Conservation (phyloP, 2,797 vertebrate genomes). For the Bufotes viridis region DNA sequence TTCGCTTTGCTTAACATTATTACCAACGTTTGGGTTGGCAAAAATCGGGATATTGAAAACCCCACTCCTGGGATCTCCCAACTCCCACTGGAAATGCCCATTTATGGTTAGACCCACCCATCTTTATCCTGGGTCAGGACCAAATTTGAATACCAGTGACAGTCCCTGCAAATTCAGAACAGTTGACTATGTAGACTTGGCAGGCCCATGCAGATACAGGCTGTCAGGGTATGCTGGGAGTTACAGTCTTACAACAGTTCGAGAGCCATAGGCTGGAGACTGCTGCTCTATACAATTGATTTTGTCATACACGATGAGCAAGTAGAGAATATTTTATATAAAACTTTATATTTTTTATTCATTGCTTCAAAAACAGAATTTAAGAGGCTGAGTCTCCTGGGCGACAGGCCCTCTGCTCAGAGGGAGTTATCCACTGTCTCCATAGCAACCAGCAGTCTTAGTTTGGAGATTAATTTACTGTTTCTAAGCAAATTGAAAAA, state of each 20-base stretch:
- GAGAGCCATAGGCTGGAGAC: not conserved
- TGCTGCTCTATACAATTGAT: not conserved
- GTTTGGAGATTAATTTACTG: slow-evolving; percentile 35
- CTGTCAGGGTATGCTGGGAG: not conserved
- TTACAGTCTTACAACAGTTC: not conserved
- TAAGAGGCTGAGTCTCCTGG: slow-evolving; percentile 25
- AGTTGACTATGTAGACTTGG: too few relatives aligned
- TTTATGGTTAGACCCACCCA: too few relatives aligned
- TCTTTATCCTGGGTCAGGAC: too few relatives aligned
- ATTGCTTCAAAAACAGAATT: slow-evolving; percentile 27
- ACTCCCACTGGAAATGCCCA: too few relatives aligned
- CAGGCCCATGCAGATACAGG: too few relatives aligned
- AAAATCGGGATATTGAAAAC: too few relatives aligned
- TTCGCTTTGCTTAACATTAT: too few relatives aligned
- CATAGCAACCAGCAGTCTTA: slow-evolving; percentile 30
- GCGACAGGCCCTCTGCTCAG: slow-evolving; percentile 22
- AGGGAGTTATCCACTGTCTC: slow-evolving; percentile 35
- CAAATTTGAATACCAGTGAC: too few relatives aligned
- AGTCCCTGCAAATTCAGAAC: too few relatives aligned
- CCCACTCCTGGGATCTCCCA: too few relatives aligned
- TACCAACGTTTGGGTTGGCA: too few relatives aligned
- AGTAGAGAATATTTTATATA: not conserved
- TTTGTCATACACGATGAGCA: not conserved
- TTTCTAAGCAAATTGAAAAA: slow-evolving; percentile 21
- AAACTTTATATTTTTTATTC: not conserved